A percentile compares a stretch with the other conserved stretches of the same genome.
phyloP scores from a whole-genome alignment of 2,113 vertebrate genomes.

The Cyanoramphus novaezelandiae region DNA sequence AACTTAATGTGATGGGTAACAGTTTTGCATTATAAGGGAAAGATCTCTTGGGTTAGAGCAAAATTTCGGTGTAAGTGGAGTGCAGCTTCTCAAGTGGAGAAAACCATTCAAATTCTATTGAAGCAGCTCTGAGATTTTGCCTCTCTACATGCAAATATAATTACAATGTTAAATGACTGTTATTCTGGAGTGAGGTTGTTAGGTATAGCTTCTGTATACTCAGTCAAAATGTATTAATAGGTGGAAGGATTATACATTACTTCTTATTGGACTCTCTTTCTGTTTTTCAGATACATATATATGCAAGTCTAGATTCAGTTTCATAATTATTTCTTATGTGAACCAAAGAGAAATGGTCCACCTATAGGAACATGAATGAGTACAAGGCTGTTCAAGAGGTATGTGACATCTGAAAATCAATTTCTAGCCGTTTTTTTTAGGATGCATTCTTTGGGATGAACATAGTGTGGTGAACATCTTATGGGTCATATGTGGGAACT shows the following conservation, averaged over 20 bases:
- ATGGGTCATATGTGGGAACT: too few species aligned
- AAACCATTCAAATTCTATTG: not conserved
- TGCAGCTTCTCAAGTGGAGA: not conserved
- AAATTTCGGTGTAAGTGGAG: not conserved
- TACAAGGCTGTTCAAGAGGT: not conserved
- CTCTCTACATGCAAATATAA: not conserved
- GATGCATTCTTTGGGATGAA: not conserved
- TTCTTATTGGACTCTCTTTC: not conserved
- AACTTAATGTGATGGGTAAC: not conserved
- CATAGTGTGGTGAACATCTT: not conserved
- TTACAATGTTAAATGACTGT: not conserved
- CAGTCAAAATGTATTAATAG: not conserved
- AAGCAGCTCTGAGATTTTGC: not conserved
- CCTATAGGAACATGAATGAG: not conserved
- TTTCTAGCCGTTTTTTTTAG: not conserved
- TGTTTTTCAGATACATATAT: not conserved
- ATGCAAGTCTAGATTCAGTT: not conserved
- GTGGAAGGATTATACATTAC: not conserved
- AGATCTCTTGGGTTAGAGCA: not conserved
- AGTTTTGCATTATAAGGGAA: not conserved
- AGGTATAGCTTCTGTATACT: not conserved
- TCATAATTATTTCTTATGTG: not conserved
- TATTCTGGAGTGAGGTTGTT: not conserved
- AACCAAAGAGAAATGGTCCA: too few species aligned
- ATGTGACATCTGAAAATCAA: not conserved